Evolutionary conservation across 2,113 vertebrate genomes (phyloP).

Genomic region (Ancistrus triradiatus): DNA sequence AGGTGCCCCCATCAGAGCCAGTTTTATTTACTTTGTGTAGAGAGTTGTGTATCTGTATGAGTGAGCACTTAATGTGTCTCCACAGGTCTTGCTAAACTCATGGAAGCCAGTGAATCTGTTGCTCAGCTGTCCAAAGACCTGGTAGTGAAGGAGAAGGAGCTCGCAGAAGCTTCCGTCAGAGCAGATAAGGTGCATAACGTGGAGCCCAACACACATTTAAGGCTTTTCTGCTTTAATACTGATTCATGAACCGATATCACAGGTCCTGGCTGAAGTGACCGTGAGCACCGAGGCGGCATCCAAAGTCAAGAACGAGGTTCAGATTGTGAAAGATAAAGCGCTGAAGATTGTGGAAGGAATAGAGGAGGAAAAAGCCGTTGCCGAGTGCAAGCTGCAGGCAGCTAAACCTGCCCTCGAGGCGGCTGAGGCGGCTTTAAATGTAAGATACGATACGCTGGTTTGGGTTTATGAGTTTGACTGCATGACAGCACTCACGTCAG

Average conservation of each 20-base stretch:
- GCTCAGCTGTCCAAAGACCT: conserved; percentile 72
- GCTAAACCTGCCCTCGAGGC: conserved; percentile 75
- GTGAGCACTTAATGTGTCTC: no score
- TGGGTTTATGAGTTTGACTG: no score
- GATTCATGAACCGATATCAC: no score
- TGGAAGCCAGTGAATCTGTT: conserved; percentile 78
- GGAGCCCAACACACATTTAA: no score
- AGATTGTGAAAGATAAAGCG: conserved; percentile 81
- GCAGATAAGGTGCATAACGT: conserved; percentile 75
- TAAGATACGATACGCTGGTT: no score
- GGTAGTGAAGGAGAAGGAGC: conserved; percentile 71
- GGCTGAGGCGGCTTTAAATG: conserved; percentile 74
- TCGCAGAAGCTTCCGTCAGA: conserved; percentile 70
- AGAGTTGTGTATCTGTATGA: neutral
- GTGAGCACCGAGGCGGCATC: conserved; percentile 76
- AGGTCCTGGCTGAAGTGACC: conserved; percentile 75
- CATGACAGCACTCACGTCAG: no score
- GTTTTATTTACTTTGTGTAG: no score
- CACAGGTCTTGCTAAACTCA: conserved; percentile 74
- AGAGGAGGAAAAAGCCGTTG: conserved; percentile 69
- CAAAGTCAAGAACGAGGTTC: conserved; percentile 77
- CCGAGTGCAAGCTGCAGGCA: conserved; percentile 75
- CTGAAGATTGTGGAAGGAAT: conserved; percentile 80
- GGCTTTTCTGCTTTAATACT: no score
- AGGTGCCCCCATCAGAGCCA: no score